Evolutionary conservation across 2,797 vertebrate genomes (phyloP), one percentile per base, ranked within the genome.

Genomic region (Crypturellus tataupa): DNA sequence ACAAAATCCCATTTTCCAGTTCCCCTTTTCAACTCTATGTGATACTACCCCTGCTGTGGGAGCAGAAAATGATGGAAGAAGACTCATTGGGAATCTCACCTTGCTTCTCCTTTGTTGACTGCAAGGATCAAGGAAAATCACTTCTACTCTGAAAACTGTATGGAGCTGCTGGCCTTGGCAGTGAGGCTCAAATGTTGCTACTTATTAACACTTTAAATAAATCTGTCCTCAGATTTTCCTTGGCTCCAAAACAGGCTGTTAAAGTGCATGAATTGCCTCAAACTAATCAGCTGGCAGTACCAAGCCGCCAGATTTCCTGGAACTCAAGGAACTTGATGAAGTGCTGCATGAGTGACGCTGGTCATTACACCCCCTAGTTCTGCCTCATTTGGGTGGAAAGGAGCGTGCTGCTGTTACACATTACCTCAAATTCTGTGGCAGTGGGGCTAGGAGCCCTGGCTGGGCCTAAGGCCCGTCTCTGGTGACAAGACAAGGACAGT

Each of bases 401-500:
- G 40, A 80, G 24, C 25, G 19, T 0, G 2, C 21, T 65, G 53
- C 64, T 77, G 17, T 85, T 24, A 40, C 0, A 0, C 6, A 1
- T 24, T 62, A 21, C 7, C 51, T 25, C 42, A 67, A 40, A 63
- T 72, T 35, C 31, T 2, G 3, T 19, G 15, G n/a, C n/a, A 14
- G 33, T 53, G 84, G 47, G 84, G 6, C 64, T 84, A 39, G 58
- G 73, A 82, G n/a, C 35, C 23, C 7, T 4, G 6, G 16, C 11
- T 7, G 58, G 49, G 23, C 14, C 0, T 0, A 49, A n/a, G 16
- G 19, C 5, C 17, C 40, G 55, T 31, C 60, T 6, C 0, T 1
- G 58, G 53, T 37, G 16, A 27, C 44, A 46, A 71, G 7, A 47
- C 33, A 78, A 80, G 23, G 18, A 53, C 31, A 39, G 12, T 23